Evolutionary conservation across 2,888 invertebrate genomes (phyloP).

Genomic region (Seira ritae): DNA sequence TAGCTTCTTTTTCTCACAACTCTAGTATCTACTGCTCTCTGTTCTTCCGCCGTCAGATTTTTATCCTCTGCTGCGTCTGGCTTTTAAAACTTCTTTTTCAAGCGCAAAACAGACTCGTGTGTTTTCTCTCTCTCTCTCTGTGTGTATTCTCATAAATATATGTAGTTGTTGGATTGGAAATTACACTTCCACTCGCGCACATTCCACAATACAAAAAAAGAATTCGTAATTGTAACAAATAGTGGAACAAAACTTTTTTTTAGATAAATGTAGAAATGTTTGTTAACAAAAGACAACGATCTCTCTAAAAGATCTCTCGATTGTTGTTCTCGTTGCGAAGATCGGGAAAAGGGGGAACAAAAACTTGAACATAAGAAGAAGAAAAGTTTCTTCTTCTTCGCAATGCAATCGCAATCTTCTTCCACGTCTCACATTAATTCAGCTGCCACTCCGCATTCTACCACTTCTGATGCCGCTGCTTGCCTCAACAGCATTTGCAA

Average conservation of each 20-base stretch:
- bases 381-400: no score
- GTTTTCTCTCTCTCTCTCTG: not conserved
- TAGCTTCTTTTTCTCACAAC: not conserved
- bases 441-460: conserved; percentile 1
- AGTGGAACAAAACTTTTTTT: not conserved
- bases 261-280: not conserved
- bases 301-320: no score
- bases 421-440: conserved; percentile 3
- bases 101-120: conserved; percentile 15
- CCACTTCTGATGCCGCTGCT: not conserved
- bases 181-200: conserved; percentile 1
- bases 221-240: not conserved
- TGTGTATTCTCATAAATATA: not conserved
- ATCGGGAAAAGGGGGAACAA: no score
- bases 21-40: no score
- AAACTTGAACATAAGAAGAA: no score
- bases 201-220: not conserved
- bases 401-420: not conserved
- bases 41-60: no score
- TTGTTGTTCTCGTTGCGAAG: no score
- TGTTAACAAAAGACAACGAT: not conserved
- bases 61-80: no score
- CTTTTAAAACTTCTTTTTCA: no score
- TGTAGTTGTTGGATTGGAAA: not conserved
- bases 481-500: conserved; percentile 1